Conservation (phyloP, 2,888 invertebrate species). For the Melanostoma mellinum region DNA sequence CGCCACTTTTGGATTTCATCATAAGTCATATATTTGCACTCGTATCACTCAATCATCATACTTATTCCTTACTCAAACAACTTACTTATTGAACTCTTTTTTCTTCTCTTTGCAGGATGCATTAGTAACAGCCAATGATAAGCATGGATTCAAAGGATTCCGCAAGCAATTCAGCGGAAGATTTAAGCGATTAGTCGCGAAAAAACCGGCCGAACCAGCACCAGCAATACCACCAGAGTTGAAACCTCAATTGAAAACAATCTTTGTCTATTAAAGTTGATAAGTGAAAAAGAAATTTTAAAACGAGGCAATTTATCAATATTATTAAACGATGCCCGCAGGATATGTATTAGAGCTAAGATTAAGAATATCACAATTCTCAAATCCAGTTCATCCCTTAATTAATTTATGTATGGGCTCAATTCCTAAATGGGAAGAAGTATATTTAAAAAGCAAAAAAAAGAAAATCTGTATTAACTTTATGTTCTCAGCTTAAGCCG, state of each 20-base stretch:
- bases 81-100: slow-evolving; percentile 68
- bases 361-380: slow-evolving; percentile 36
- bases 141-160: slow-evolving; percentile 91
- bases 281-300: slow-evolving; percentile 16
- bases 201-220: slow-evolving; percentile 91
- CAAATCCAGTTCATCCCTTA: slow-evolving; percentile 62
- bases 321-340: slow-evolving; percentile 62
- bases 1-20: not conserved
- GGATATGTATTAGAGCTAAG: slow-evolving; percentile 67
- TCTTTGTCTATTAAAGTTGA: slow-evolving; percentile 89
- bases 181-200: slow-evolving; percentile 92
- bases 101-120: slow-evolving; percentile 86
- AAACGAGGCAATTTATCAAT: slow-evolving; percentile 60
- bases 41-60: not conserved
- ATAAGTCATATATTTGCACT: not conserved
- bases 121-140: slow-evolving; percentile 88
- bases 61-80: not conserved
- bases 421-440: slow-evolving; percentile 44
- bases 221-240: slow-evolving; percentile 94
- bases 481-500: slow-evolving; percentile 71
- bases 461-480: slow-evolving; percentile 55
- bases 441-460: slow-evolving; percentile 15
- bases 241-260: slow-evolving; percentile 93
- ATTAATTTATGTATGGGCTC: slow-evolving; percentile 49
- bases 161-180: slow-evolving; percentile 93